A percentile compares a stretch with the other conserved stretches of the same genome.
phyloP scores from a whole-genome alignment of 2,888 invertebrate genomes.

The Prostheceraeus crozeri region DNA sequence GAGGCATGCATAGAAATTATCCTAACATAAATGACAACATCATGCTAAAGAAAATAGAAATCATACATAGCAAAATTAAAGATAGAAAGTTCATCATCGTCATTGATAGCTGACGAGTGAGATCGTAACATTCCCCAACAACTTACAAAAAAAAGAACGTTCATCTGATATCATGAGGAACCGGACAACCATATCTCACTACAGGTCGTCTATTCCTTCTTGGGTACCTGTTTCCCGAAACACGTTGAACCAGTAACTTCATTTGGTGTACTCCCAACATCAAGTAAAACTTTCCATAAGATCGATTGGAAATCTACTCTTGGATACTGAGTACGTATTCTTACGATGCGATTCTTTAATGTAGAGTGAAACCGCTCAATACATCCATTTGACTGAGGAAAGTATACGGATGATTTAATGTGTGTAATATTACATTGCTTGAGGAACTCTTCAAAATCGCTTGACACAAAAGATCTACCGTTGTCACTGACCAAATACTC shows the following conservation, averaged over 20 bases:
- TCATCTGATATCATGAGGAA: no score
- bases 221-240: no score
- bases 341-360: neutral
- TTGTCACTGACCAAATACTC: conserved; percentile 5
- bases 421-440: neutral
- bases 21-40: no score
- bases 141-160: no score
- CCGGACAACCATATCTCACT: no score
- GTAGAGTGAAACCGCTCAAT: conserved; percentile 17
- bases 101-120: no score
- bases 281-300: conserved; percentile 3
- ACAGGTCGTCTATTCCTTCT: no score
- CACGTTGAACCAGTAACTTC: conserved; percentile 24
- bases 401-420: conserved; percentile 16
- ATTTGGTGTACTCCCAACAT: conserved; percentile 6
- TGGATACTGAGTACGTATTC: neutral
- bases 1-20: no score
- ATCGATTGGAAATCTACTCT: neutral
- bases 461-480: conserved; percentile 10
- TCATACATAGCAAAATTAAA: no score
- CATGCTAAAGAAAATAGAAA: no score
- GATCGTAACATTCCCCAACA: no score
- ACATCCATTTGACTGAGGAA: conserved; percentile 4
- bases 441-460: conserved; percentile 4
- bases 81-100: no score